A percentile compares a stretch with the other conserved stretches of the same genome.
Evolutionary conservation across 1,140 invertebrate genomes (phyloP).

Genomic region (Saccostrea cuccullata): DNA sequence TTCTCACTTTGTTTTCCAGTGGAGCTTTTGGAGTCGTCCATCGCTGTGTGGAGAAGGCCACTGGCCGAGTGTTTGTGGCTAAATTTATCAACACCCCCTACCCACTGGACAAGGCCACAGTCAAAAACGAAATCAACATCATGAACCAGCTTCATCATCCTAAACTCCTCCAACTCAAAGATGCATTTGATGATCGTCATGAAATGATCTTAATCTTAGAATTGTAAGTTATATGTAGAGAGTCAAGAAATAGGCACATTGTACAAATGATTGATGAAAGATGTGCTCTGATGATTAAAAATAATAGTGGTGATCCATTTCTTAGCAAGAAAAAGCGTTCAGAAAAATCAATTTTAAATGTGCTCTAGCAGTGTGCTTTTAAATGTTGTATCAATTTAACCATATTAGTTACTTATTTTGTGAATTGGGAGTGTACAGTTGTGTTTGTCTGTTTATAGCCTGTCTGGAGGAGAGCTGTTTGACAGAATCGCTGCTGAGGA

Average conservation of each 20-base stretch:
- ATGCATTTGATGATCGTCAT: slow-evolving; percentile 99
- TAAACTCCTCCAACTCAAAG: slow-evolving; percentile 98
- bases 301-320: no score
- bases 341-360: no score
- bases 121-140: slow-evolving; percentile 98
- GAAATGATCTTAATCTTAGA: slow-evolving; percentile 99
- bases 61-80: slow-evolving; percentile 98
- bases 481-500: slow-evolving; percentile 98
- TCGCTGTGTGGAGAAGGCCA: slow-evolving; percentile 95
- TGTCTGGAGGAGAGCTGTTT: slow-evolving; percentile 98
- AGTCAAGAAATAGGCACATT: no score
- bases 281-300: no score
- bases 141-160: slow-evolving; percentile 99
- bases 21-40: slow-evolving; percentile 99
- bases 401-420: no score
- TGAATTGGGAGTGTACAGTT: no score
- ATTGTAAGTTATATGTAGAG: slow-evolving; percentile 86
- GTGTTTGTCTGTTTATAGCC: slow-evolving; percentile 80
- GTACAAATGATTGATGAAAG: no score
- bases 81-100: slow-evolving; percentile 99
- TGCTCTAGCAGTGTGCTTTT: no score
- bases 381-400: no score
- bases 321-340: no score
- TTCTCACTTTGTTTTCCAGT: no score
- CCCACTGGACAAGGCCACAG: slow-evolving; percentile 96